These are phyloP conservation scores for Equus quagga DNA, from an alignment of 2,113 vertebrate genomes.

Conservation along the genomic window DNA sequence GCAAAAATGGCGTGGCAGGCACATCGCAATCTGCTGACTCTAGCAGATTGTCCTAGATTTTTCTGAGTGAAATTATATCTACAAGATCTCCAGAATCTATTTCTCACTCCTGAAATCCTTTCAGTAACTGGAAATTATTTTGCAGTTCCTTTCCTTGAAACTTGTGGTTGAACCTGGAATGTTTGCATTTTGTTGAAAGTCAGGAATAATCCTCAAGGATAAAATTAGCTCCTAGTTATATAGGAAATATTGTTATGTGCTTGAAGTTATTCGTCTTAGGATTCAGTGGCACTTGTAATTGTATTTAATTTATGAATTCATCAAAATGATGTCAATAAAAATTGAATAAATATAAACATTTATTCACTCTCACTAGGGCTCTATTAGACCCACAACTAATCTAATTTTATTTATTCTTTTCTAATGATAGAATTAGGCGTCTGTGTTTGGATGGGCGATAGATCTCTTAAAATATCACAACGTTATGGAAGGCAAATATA, in stretches of 20 bases:
- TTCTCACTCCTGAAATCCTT: background rate
- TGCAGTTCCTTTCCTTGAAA: background rate
- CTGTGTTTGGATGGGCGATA: background rate
- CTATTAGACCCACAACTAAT: background rate
- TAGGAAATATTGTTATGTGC: background rate
- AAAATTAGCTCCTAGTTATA: background rate
- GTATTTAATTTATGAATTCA: background rate
- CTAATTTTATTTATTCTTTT: background rate
- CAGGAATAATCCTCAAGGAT: background rate
- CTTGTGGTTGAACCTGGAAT: background rate
- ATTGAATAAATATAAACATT: background rate
- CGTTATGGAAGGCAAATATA: background rate
- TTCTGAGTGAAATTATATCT: background rate
- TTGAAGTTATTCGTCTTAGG: background rate
- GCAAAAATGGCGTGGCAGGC: background rate
- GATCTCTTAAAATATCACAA: slow-evolving; percentile 15
- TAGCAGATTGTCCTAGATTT: background rate
- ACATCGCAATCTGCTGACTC: background rate
- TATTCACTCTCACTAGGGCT: background rate
- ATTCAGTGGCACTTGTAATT: background rate
- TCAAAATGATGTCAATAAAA: background rate
- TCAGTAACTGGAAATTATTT: background rate
- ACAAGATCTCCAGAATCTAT: background rate
- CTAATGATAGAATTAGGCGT: background rate
- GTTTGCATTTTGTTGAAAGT: slow-evolving; percentile 37